Evolutionary conservation across 2,888 invertebrate species (phyloP), one percentile per base, ranked within the genome.

Genomic region (Drosophila affinis): DNA sequence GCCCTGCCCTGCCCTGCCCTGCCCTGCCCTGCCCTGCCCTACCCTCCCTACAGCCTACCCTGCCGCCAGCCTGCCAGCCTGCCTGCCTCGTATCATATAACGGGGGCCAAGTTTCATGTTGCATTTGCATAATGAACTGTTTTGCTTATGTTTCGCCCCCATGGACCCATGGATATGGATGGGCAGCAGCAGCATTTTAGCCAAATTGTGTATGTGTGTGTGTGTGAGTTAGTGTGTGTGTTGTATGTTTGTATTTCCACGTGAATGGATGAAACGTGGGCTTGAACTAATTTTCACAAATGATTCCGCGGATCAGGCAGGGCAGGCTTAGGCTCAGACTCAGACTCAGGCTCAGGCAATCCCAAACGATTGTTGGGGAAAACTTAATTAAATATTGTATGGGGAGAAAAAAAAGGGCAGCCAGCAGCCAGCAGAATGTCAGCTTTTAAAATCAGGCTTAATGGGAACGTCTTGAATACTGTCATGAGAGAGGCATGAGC

Each of bases 101-200:
- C 58, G 24, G 58, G 49, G 68, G 67, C 63, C 72, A 54, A 75
- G 83, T 83, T 82, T 76, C 83, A 72, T 86, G 72, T 79, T 65
- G 64, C 87, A 85, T 85, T 85, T 85, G 87, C 81, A 87, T 87
- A 79, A 79, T 81, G 79, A 78, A 83, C 74, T 80, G 78, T 76
- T 39, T 78, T 71, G 62, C 72, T 74, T 76, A 76, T 79, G 75
- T 75, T 77, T 72, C 62, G 79, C 76, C 73, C 39, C 76, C 78
- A 81, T 65, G 52, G 58, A 62, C 64, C 56, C 48, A 56, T 49
- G 60, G 44, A 46, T 24, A 46, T 24, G 57, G 56, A 29, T 29
- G 57, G 53, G 48, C 34, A 47, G 67, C 58, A 54, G 61, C 58
- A 72, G 80, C 72, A 75, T 83, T 86, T 77, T 77, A 83, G 86